Conservation (phyloP, 2,797 vertebrate genomes). For the Anolis apletophallus region DNA sequence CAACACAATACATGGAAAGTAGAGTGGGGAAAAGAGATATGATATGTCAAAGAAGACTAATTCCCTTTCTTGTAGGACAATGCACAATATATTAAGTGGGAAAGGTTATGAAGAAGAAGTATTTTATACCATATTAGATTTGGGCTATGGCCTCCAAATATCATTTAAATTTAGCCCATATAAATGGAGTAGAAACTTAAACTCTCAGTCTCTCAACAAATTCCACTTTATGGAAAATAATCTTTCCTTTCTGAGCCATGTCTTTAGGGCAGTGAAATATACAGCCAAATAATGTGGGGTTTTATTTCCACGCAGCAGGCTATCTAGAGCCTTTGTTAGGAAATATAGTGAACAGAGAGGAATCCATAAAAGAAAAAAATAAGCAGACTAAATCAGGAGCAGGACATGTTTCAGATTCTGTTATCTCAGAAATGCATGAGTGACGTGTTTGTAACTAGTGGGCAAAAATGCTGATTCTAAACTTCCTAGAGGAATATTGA, state of each 20-base stretch:
- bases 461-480: not conserved
- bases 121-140: not conserved
- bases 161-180: not conserved
- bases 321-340: not conserved
- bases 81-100: not conserved
- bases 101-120: not conserved
- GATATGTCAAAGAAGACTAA: not conserved
- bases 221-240: not conserved
- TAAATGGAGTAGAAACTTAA: not conserved
- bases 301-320: not conserved
- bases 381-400: not conserved
- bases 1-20: not conserved
- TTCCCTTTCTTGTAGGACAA: not conserved
- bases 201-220: constrained; percentile 3
- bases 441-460: not conserved
- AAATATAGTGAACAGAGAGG: not conserved
- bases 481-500: not conserved
- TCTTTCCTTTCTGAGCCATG: not conserved
- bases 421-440: not conserved
- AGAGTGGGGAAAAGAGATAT: not conserved
- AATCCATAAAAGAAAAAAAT: not conserved
- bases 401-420: constrained; percentile 16
- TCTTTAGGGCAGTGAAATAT: constrained; percentile 7
- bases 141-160: not conserved
- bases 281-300: not conserved